Evolutionary conservation across 35 echinoderm and acorn worm species (phyloP).

Genomic region (Ophioderma brevispina): DNA sequence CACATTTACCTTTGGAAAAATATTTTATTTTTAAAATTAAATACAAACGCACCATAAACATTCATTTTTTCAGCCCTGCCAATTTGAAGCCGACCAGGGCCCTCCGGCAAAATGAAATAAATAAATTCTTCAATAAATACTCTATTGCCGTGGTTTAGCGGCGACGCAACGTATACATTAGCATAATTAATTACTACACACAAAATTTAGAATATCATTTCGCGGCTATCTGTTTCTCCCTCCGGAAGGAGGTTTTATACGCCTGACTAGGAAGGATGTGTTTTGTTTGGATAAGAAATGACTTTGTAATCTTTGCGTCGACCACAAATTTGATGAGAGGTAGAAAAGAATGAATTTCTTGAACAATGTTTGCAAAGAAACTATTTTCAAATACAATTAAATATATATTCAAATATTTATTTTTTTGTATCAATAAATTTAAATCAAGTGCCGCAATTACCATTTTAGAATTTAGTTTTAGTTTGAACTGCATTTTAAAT

Average conservation of each 20-base stretch:
- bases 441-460: not conserved
- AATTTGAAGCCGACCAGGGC: not conserved
- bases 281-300: not conserved
- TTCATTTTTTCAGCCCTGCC: not conserved
- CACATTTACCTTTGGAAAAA: not conserved
- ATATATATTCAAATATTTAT: not conserved
- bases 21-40: not conserved
- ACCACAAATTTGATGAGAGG: not conserved
- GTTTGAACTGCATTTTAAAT: not conserved
- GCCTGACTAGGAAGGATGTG: not conserved
- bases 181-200: not conserved
- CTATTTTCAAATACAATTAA: not conserved
- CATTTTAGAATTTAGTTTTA: not conserved
- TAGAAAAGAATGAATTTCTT: not conserved
- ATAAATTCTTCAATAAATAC: not conserved
- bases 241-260: not conserved
- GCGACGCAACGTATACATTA: not conserved
- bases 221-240: not conserved
- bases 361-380: not conserved
- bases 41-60: conserved; percentile 5
- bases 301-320: not conserved
- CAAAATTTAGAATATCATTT: not conserved
- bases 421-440: not conserved
- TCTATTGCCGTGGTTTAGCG: not conserved
- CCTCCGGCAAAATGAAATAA: not conserved